Base-by-base conservation (phyloP, 2,113 vertebrate species). In the Menidia beryllina region DNA sequence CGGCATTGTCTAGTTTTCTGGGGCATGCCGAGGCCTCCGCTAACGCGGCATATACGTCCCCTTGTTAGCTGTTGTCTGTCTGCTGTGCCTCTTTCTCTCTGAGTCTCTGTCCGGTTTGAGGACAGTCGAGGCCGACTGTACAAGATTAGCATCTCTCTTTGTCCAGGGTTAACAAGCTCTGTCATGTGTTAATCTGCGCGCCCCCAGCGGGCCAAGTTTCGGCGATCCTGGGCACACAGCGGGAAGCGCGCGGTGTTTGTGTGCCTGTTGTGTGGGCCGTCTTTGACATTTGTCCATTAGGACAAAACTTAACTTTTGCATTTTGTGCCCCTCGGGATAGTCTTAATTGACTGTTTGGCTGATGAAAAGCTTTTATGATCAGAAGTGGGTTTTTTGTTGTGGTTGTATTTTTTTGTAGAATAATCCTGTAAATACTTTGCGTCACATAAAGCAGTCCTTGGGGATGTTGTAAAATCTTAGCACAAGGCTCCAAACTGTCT, bases 131-230 rank as follows among this genome's bases (percentile, higher is more conserved):
- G 75, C 71, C 41, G 71, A 90, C 84, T 79, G 85, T 87, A 80
- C 82, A 69, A 88, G 91, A 91, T 93, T 92, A 92, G 86, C 82
- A 64, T 92, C 88, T 88, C 58, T 89, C 91, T 91, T 94, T 93
- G 92, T 93, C 82, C 87, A 77, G 87, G 79, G 90, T 91, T 93
- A 94, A 93, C 85, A 30, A 88, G 88, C 84, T 90, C 86, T 92
- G 89, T 91, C 86, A 76, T 91, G 85, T 90, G 89, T 90, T 92
- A 92, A 92, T 92, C 88, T 91, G 74, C 61, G 59, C 25, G 71
- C 87, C 85, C 81, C 78, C 72, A 38, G 75, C 82, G 83, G 81
- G 70, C 63, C 61, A 36, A 75, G 59, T 73, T 76, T 83, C 77
- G 71, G 59, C 19, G 30, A 54, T 67, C 47, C 25, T 12, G 50